A percentile compares a stretch with the other conserved stretches of the same genome.
phyloP scores from a whole-genome alignment of 2,888 invertebrate species.

The Ormyrus rosae region DNA sequence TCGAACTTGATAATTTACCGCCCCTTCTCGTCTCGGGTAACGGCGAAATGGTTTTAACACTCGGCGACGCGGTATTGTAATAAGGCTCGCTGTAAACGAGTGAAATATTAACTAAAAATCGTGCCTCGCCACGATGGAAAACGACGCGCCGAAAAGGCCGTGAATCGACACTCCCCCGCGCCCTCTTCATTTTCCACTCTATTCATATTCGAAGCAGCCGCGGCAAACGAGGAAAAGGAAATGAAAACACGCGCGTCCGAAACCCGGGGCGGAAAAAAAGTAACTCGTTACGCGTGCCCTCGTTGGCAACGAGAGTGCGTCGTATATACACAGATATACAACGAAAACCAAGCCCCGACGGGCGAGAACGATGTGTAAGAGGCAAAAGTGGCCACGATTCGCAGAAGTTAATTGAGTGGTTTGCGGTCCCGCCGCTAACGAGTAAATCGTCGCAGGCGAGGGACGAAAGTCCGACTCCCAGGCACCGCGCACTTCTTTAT shows the following conservation, averaged over 20 bases:
- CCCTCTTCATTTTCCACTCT: too few species aligned
- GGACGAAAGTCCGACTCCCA: slow-evolving; percentile 46
- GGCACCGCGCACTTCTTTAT: slow-evolving; percentile 9
- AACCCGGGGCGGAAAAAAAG: too few species aligned
- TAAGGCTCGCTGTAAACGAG: not conserved
- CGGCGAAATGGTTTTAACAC: not conserved
- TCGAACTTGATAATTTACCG: slow-evolving; percentile 36
- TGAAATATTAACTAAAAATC: too few species aligned
- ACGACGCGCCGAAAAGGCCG: too few species aligned
- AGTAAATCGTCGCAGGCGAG: slow-evolving; percentile 70
- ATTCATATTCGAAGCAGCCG: too few species aligned
- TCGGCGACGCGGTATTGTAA: not conserved
- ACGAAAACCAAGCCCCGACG: not conserved
- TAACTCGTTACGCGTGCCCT: too few species aligned
- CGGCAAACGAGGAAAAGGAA: too few species aligned
- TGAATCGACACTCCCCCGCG: too few species aligned
- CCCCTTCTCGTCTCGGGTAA: not conserved
- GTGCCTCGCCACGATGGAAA: too few species aligned
- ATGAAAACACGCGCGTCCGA: too few species aligned
- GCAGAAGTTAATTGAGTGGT: slow-evolving; percentile 69
- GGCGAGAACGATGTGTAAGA: not conserved
- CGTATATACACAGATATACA: not conserved
- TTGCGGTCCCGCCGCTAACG: slow-evolving; percentile 70
- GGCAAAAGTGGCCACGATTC: slow-evolving; percentile 39
- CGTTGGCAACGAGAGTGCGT: too few species aligned